These are phyloP conservation scores for Coluber constrictor DNA, from an alignment of 2,797 vertebrate genomes.

Conservation along the genomic window DNA sequence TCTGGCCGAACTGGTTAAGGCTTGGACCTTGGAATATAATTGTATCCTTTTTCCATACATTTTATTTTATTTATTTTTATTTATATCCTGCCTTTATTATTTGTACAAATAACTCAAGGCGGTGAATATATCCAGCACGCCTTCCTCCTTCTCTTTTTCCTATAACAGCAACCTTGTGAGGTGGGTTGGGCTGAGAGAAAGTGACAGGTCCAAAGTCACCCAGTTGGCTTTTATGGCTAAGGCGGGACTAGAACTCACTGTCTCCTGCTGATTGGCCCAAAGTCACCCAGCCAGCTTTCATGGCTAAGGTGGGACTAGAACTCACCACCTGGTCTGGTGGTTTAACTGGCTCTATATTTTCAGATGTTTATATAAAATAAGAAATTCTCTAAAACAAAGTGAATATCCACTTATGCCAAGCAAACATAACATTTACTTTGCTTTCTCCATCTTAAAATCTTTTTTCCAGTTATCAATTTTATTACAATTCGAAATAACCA, in stretches of 20 bases:
- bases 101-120: not conserved
- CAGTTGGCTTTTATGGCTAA: too few species aligned
- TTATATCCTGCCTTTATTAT: not conserved
- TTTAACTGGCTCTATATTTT: not conserved
- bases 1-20: constrained; percentile 79
- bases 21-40: constrained; percentile 82
- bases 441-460: not conserved
- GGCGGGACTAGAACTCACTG: too few species aligned
- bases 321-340: not conserved
- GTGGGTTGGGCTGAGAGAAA: not conserved
- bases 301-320: not conserved
- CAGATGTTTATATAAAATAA: not conserved
- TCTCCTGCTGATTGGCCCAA: too few species aligned
- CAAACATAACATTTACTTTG: not conserved
- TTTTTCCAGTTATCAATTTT: not conserved
- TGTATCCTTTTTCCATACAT: constrained; percentile 71
- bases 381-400: not conserved
- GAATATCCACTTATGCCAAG: not conserved
- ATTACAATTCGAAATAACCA: not conserved
- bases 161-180: not conserved
- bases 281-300: too few species aligned
- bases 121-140: not conserved
- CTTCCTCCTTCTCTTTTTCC: not conserved
- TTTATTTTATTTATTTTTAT: not conserved
- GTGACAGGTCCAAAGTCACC: not conserved